Percentiles rank a stretch among this genome's conserved stretches.
These are phyloP conservation scores for Ceuthmochares aereus DNA, from an alignment of 2,113 vertebrate species.

Conservation along the genomic window DNA sequence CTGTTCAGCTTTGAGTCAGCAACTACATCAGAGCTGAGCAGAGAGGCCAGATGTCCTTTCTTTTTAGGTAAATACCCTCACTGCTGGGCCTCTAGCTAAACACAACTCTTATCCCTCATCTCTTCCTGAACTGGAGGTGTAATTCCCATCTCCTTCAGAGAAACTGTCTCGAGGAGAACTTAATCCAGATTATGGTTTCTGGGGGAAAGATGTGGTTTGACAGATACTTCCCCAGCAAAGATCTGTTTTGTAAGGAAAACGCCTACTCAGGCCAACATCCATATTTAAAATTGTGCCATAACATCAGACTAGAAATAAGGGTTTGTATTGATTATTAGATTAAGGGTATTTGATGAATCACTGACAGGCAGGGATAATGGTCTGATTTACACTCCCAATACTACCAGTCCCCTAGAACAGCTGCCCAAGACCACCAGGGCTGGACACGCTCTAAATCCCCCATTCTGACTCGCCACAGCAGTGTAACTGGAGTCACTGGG, in stretches of 20 bases:
- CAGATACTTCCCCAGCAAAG: not conserved
- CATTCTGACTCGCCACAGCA: not conserved
- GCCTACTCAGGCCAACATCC: not conserved
- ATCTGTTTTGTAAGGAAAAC: not conserved
- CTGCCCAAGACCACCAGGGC: not conserved
- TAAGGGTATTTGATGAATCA: not conserved
- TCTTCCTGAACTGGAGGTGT: not conserved
- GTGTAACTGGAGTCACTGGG: not conserved
- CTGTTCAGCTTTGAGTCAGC: slow-evolving; percentile 18
- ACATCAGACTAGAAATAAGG: not conserved
- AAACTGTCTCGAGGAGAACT: not conserved
- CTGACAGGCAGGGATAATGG: accelerated
- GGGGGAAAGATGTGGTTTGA: not conserved
- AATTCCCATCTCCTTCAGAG: not conserved
- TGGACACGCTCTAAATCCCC: not conserved
- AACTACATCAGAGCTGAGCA: not conserved
- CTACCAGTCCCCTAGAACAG: not conserved
- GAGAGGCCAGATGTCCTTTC: not conserved
- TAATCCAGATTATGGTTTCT: not conserved
- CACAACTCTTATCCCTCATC: not conserved
- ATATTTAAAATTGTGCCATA: not conserved
- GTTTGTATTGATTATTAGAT: not conserved
- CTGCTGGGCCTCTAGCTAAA: not conserved
- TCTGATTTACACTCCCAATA: not conserved
- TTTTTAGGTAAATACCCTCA: not conserved